These are phyloP conservation scores for Scophthalmus maximus DNA, from an alignment of 2,113 vertebrate genomes.

Conservation along the genomic window DNA sequence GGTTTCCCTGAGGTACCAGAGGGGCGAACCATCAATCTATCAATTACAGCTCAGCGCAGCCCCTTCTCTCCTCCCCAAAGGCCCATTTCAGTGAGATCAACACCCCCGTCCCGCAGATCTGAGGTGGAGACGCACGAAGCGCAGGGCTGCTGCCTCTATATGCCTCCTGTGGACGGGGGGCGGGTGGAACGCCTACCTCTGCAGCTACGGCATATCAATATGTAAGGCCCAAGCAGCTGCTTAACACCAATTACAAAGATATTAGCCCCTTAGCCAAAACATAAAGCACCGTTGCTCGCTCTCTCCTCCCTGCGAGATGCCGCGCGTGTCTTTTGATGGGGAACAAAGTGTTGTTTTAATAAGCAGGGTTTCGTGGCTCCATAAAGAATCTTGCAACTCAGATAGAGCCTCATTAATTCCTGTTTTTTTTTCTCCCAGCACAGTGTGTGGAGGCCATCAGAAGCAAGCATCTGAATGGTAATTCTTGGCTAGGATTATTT, in stretches of 20 bases:
- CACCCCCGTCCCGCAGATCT: conserved; percentile 28
- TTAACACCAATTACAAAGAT: conserved; percentile 60
- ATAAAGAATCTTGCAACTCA: conserved; percentile 25
- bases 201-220: conserved; percentile 39
- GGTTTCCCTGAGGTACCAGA: conserved; percentile 25
- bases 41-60: conserved; percentile 54
- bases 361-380: conserved; percentile 24
- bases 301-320: conserved; percentile 27
- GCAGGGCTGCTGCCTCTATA: conserved; percentile 23
- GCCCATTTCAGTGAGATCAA: conserved; percentile 48
- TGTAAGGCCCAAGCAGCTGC: conserved; percentile 39
- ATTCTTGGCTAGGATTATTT: neutral
- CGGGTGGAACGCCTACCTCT: neutral
- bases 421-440: conserved; percentile 17
- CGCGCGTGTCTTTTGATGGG: conserved; percentile 19
- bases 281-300: conserved; percentile 21
- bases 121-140: neutral
- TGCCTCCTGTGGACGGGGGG: conserved; percentile 2
- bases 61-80: conserved; percentile 26
- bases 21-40: conserved; percentile 61
- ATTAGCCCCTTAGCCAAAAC: conserved; percentile 48
- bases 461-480: conserved; percentile 12
- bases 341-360: conserved; percentile 37
- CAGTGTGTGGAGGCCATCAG: neutral
- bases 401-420: conserved; percentile 28